phyloP scores from a whole-genome alignment of 2,797 vertebrate species.

The Fistularia commersonii region DNA sequence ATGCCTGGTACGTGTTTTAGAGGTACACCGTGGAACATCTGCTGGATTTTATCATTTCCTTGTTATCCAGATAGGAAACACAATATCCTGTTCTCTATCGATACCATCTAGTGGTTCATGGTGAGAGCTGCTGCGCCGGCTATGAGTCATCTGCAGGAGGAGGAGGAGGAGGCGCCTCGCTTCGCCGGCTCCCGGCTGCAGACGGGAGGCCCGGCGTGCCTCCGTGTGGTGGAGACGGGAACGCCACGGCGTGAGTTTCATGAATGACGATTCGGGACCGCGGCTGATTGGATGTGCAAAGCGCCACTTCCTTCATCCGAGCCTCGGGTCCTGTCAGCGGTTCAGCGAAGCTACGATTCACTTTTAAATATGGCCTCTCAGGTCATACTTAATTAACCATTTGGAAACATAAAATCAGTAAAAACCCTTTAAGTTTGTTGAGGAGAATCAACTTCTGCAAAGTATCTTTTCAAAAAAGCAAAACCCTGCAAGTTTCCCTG shows the following conservation, averaged over 20 bases:
- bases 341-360: too few species aligned
- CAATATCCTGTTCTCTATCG: conserved; percentile 59
- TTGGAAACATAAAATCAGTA: too few species aligned
- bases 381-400: too few species aligned
- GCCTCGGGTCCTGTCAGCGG: too few species aligned
- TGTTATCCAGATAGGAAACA: conserved; percentile 40
- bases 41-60: conserved; percentile 21
- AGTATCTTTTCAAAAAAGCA: too few species aligned
- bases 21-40: conserved; percentile 1
- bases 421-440: too few species aligned
- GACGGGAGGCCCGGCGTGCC: conserved; percentile 33
- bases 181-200: conserved; percentile 15
- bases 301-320: neutral
- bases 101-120: conserved; percentile 61
- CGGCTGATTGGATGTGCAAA: conserved; percentile 15
- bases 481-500: too few species aligned
- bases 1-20: conserved; percentile 1
- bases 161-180: conserved; percentile 35
- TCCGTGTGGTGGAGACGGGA: conserved; percentile 40
- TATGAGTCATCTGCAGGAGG: conserved; percentile 61
- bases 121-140: conserved; percentile 42
- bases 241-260: conserved; percentile 21
- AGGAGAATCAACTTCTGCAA: too few species aligned
- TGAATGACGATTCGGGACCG: conserved; percentile 41
- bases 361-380: too few species aligned